These are phyloP conservation scores for Toxotes lorentzi DNA, from an alignment of 2,797 vertebrate genomes.

Conservation along the genomic window DNA sequence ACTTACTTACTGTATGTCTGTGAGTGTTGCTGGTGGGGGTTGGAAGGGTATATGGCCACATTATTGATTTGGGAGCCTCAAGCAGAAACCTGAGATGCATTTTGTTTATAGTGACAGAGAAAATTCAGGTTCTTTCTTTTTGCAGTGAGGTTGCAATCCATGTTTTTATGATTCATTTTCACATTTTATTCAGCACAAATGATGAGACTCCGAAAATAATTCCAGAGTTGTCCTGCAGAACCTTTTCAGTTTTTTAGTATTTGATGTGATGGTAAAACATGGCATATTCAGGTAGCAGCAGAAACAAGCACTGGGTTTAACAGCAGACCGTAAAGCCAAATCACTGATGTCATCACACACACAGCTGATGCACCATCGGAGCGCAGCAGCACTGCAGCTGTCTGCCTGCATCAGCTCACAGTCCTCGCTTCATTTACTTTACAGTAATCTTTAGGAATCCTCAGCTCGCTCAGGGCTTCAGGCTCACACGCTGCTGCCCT, in stretches of 20 bases:
- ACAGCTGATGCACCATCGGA: conserved; percentile 13
- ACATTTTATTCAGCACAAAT: neutral
- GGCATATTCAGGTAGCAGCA: neutral
- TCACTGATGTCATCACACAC: conserved; percentile 2
- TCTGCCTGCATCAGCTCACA: conserved; percentile 2
- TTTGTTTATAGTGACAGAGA: neutral
- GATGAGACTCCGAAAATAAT: neutral
- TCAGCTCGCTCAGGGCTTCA: conserved; percentile 4
- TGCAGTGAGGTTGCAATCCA: neutral
- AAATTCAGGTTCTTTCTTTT: neutral
- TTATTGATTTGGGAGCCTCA: conserved; percentile 6
- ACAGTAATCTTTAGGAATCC: neutral
- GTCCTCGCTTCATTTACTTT: neutral
- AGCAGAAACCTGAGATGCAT: neutral
- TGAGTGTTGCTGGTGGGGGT: neutral
- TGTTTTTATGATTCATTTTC: neutral
- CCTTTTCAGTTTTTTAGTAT: neutral
- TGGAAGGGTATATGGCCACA: neutral
- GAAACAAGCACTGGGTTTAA: neutral
- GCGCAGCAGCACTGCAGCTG: conserved; percentile 15
- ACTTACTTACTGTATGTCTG: neutral
- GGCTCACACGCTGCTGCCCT: neutral
- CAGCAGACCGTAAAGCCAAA: neutral
- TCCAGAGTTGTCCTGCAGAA: neutral
- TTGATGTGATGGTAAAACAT: neutral